These are phyloP conservation scores for Autographa pulchrina DNA, from an alignment of 2,888 invertebrate species.

Conservation along the genomic window DNA sequence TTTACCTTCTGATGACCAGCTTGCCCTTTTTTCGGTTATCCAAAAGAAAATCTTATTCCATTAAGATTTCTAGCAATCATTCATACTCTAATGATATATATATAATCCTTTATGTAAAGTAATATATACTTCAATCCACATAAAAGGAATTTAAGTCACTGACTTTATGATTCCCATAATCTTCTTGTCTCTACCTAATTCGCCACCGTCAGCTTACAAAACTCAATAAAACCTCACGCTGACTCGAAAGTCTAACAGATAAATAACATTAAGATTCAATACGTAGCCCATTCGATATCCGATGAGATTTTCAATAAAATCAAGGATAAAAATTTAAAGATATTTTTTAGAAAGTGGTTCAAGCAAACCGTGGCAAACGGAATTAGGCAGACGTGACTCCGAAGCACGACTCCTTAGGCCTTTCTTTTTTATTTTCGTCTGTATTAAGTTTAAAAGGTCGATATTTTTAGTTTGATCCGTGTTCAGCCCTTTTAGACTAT, in stretches of 20 bases:
- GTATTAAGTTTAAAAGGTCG: conserved; percentile 48
- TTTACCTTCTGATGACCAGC: too few species aligned
- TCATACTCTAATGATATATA: too few species aligned
- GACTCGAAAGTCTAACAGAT: conserved; percentile 23
- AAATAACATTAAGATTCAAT: conserved; percentile 47
- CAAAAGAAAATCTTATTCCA: background rate
- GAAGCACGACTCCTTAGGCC: conserved; percentile 68
- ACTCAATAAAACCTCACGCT: conserved; percentile 43
- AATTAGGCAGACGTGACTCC: conserved; percentile 77
- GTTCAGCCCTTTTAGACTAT: conserved; percentile 23
- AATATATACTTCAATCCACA: conserved; percentile 15
- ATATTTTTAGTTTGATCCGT: conserved; percentile 33
- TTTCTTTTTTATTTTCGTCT: conserved; percentile 63
- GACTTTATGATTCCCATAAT: conserved; percentile 44
- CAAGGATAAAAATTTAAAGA: conserved; percentile 52
- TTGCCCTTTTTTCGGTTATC: too few species aligned
- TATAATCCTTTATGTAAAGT: too few species aligned
- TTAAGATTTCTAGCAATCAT: background rate
- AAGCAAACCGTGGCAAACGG: conserved; percentile 72
- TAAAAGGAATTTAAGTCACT: conserved; percentile 34
- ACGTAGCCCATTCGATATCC: conserved; percentile 37
- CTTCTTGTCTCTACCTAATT: conserved; percentile 44
- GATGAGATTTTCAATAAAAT: conserved; percentile 59
- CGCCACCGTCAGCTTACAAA: conserved; percentile 40
- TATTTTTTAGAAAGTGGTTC: conserved; percentile 71